phyloP scores from a whole-genome alignment of 1,140 invertebrate species.

The Drosophila malerkotliana region DNA sequence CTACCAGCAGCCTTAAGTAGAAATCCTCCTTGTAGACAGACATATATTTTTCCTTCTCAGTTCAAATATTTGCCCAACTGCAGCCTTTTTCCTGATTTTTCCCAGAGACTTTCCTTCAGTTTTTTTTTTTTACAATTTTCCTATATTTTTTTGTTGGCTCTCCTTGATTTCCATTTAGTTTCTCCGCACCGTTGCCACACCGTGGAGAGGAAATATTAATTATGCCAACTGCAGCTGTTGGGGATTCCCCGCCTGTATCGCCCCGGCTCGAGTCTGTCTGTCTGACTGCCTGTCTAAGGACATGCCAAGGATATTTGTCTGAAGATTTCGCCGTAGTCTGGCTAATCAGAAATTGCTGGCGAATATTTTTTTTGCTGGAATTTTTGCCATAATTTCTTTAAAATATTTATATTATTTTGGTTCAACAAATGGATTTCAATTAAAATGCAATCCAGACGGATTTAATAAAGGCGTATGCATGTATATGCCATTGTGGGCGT shows the following conservation, averaged over 20 bases:
- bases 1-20: not conserved
- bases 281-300: slow-evolving; percentile 3
- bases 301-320: slow-evolving; percentile 19
- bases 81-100: not conserved
- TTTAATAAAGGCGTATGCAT: slow-evolving; percentile 62
- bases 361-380: not conserved
- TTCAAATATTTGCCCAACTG: slow-evolving; percentile 2
- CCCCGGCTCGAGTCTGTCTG: not conserved
- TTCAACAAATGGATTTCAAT: slow-evolving; percentile 63
- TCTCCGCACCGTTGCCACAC: not conserved
- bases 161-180: slow-evolving; percentile 9
- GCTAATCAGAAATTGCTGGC: slow-evolving; percentile 32
- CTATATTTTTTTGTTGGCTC: not conserved
- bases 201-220: slow-evolving; percentile 35
- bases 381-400: not conserved
- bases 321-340: not conserved
- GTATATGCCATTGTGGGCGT: not conserved
- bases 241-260: not conserved
- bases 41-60: not conserved
- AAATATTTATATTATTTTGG: slow-evolving; percentile 1
- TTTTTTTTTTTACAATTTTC: not conserved
- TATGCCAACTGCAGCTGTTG: slow-evolving; percentile 42
- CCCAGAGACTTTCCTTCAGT: not conserved
- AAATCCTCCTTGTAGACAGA: not conserved
- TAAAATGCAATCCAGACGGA: slow-evolving; percentile 68